These are phyloP conservation scores for Cecidostiba fungosa DNA, from an alignment of 2,888 invertebrate genomes.

Conservation along the genomic window DNA sequence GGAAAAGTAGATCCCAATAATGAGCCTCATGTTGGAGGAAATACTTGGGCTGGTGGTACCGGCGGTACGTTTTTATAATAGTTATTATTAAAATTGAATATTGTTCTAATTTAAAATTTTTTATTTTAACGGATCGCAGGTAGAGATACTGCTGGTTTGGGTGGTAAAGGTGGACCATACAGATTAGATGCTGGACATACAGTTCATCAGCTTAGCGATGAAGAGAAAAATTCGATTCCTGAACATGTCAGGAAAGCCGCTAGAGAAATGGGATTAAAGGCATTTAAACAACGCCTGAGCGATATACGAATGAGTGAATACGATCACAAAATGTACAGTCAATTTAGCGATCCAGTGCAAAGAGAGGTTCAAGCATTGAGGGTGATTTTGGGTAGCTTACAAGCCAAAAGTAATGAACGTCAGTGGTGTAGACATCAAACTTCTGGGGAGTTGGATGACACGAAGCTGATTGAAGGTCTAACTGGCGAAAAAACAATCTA, in stretches of 20 bases:
- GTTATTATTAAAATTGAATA: too few relatives aligned
- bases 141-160: conserved; percentile 96
- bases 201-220: conserved; percentile 95
- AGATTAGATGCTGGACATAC: conserved; percentile 95
- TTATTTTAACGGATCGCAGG: conserved; percentile 68
- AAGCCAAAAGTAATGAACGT: conserved; percentile 96
- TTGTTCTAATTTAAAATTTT: neutral
- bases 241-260: conserved; percentile 94
- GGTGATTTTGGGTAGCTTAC: conserved; percentile 91
- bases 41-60: conserved; percentile 97
- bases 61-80: conserved; percentile 83
- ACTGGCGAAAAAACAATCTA: conserved; percentile 97
- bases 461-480: conserved; percentile 95
- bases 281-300: conserved; percentile 91
- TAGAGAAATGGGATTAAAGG: conserved; percentile 94
- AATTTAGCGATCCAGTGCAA: conserved; percentile 89
- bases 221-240: conserved; percentile 94
- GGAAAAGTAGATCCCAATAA: conserved; percentile 95
- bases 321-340: conserved; percentile 93
- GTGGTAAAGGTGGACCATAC: conserved; percentile 98
- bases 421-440: conserved; percentile 97
- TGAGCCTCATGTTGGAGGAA: conserved; percentile 97
- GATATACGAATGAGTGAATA: conserved; percentile 98
- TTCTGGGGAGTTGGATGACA: conserved; percentile 96
- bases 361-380: conserved; percentile 93